Conservation (phyloP, 2,797 vertebrate genomes). For the Emys orbicularis region DNA sequence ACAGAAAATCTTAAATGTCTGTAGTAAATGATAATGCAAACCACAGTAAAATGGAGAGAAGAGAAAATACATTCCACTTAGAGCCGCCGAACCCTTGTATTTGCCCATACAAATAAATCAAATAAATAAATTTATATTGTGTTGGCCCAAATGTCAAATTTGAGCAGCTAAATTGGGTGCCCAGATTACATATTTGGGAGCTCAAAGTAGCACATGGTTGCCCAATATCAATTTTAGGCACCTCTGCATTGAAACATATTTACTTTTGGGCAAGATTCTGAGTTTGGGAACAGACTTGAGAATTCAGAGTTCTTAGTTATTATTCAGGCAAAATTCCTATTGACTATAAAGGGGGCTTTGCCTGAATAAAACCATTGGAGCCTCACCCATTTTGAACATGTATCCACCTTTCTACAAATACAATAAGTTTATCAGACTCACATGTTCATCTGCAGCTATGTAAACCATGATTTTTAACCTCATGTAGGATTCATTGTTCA, state of each 20-base stretch:
- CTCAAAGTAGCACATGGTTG: neutral
- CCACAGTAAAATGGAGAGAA: neutral
- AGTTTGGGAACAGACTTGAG: neutral
- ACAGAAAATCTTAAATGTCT: neutral
- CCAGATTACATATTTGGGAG: neutral
- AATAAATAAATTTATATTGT: rapidly evolving
- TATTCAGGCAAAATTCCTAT: rapidly evolving
- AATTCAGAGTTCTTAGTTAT: rapidly evolving
- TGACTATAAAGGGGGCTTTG: neutral
- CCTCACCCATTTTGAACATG: rapidly evolving
- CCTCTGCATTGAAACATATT: neutral
- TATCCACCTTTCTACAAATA: neutral
- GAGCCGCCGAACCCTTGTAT: neutral
- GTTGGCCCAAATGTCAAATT: neutral
- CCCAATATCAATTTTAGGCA: neutral
- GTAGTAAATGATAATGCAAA: slow-evolving; percentile 20
- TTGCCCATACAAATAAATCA: neutral
- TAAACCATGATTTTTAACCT: neutral
- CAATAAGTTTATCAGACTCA: neutral
- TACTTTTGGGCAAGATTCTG: neutral
- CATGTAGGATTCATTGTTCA: slow-evolving; percentile 28
- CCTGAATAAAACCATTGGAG: neutral
- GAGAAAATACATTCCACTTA: neutral
- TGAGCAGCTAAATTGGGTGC: neutral
- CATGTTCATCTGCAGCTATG: neutral